Conservation (phyloP, 2,113 vertebrate species). For the Dicerorhinus sumatrensis region DNA sequence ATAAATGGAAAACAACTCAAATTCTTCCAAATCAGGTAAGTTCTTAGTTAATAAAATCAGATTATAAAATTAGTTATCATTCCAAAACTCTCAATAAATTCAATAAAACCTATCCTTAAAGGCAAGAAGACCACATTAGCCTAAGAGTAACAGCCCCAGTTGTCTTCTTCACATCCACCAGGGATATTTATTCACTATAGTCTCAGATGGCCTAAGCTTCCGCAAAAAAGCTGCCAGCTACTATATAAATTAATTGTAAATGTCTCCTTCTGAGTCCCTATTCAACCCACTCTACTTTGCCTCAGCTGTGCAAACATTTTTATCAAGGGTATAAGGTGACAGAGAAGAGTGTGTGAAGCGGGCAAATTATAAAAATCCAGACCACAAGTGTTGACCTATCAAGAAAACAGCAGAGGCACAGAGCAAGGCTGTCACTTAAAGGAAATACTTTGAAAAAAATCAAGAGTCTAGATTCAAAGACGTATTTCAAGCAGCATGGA, state of each 20-base stretch:
- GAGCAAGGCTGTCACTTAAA: neutral
- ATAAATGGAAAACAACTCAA: constrained; percentile 28
- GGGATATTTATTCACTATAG: neutral
- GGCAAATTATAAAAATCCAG: neutral
- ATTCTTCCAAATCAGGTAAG: constrained; percentile 57
- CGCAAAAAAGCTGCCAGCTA: neutral
- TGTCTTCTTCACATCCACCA: neutral
- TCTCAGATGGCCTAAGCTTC: neutral
- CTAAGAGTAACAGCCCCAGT: neutral
- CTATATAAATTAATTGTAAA: neutral
- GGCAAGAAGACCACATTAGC: neutral
- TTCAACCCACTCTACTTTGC: neutral
- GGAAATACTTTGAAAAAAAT: constrained; percentile 17
- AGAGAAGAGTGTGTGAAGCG: neutral
- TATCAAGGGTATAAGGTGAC: neutral
- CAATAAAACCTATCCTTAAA: neutral
- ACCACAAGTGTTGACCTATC: neutral
- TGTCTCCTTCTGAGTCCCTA: neutral
- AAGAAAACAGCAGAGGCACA: neutral
- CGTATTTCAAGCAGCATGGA: neutral
- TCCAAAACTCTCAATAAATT: constrained; percentile 36
- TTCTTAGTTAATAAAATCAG: constrained; percentile 42
- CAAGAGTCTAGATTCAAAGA: neutral
- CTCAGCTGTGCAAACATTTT: neutral
- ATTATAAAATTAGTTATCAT: constrained; percentile 20